These are phyloP conservation scores for Orthosia cruda DNA, from an alignment of 2,888 invertebrate species.

Conservation along the genomic window DNA sequence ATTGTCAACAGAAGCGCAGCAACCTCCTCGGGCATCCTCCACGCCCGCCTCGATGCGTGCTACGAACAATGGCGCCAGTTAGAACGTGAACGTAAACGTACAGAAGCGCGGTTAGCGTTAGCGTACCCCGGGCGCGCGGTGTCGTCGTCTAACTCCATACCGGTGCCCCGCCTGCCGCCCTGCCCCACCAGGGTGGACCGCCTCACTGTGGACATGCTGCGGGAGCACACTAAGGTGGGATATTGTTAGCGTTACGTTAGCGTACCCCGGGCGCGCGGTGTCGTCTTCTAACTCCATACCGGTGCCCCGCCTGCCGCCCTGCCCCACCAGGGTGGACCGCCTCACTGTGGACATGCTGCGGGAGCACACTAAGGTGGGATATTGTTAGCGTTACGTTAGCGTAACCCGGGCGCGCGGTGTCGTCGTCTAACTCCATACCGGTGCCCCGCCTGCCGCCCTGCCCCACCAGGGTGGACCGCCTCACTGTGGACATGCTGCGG, in stretches of 20 bases:
- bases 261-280: constrained; percentile 95
- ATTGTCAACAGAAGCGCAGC: constrained; percentile 85
- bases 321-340: constrained; percentile 95
- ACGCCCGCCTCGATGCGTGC: constrained; percentile 94
- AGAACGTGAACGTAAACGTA: constrained; percentile 95
- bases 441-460: constrained; percentile 95
- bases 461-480: constrained; percentile 95
- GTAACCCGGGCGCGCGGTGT: constrained; percentile 95
- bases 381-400: constrained; percentile 88
- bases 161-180: constrained; percentile 95
- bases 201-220: constrained; percentile 95
- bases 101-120: constrained; percentile 94
- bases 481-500: constrained; percentile 95
- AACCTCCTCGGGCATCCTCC: constrained; percentile 92
- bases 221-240: constrained; percentile 94
- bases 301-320: constrained; percentile 95
- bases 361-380: constrained; percentile 93
- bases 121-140: constrained; percentile 96
- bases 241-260: constrained; percentile 85
- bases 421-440: constrained; percentile 94
- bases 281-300: constrained; percentile 95
- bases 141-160: constrained; percentile 94
- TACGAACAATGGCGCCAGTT: constrained; percentile 96
- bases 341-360: constrained; percentile 95
- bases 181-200: constrained; percentile 95